These are phyloP conservation scores for Orchestia grillus DNA, from an alignment of 1,140 invertebrate genomes.

Conservation along the genomic window DNA sequence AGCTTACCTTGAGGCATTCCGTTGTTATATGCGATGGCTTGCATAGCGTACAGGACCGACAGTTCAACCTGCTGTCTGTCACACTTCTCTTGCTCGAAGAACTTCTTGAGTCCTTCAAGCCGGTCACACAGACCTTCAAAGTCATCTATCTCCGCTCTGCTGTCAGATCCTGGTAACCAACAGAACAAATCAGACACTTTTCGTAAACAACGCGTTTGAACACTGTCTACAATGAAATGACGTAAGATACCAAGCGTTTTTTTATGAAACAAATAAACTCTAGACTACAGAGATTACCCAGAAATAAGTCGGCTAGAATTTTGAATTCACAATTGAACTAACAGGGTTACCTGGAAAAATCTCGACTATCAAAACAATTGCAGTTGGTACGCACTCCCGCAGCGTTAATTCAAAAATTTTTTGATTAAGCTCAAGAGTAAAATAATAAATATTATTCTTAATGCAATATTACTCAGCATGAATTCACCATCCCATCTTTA, in stretches of 20 bases:
- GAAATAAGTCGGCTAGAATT: no score
- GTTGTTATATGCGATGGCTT: constrained; percentile 10
- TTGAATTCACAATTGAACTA: no score
- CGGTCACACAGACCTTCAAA: constrained; percentile 18
- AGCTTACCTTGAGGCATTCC: constrained; percentile 2
- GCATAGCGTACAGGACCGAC: constrained; percentile 24
- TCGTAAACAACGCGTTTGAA: neutral
- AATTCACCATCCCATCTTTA: no score
- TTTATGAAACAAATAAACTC: no score
- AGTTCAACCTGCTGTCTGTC: constrained; percentile 6
- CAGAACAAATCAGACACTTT: neutral
- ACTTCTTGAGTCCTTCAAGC: neutral
- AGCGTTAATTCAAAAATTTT: no score
- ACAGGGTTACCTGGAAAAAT: no score
- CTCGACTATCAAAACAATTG: no score
- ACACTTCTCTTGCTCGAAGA: constrained; percentile 15
- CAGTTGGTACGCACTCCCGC: no score
- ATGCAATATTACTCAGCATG: no score
- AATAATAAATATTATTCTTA: no score
- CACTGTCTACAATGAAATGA: neutral
- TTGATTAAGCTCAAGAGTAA: no score
- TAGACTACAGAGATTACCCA: no score
- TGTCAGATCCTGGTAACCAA: neutral
- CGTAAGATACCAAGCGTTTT: neutral
- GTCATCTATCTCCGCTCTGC: neutral